Evolutionary conservation across 2,888 invertebrate genomes (phyloP).

Genomic region (Phania funesta): DNA sequence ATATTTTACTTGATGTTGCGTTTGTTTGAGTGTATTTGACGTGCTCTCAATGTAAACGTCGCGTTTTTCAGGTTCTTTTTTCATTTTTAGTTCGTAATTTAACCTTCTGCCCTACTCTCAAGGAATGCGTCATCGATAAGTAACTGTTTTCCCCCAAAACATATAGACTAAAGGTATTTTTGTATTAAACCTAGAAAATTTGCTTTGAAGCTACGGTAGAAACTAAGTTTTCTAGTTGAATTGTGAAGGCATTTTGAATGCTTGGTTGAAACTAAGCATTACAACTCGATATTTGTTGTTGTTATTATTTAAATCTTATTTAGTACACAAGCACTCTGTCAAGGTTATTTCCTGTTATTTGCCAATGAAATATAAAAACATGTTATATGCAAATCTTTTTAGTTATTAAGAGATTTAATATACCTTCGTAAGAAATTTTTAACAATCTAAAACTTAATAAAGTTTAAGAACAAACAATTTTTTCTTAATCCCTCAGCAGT

Average conservation of each 20-base stretch:
- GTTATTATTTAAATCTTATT: slow-evolving; percentile 72
- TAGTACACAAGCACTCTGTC: slow-evolving; percentile 71
- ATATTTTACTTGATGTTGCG: slow-evolving; percentile 52
- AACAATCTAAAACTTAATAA: not conserved
- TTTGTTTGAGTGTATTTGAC: slow-evolving; percentile 16
- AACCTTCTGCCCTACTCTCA: slow-evolving; percentile 77
- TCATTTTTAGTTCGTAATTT: slow-evolving; percentile 69
- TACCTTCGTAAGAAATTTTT: not conserved
- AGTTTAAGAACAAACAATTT: not conserved
- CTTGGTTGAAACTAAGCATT: not conserved
- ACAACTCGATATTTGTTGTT: slow-evolving; percentile 43
- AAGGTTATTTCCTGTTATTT: slow-evolving; percentile 72
- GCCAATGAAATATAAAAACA: slow-evolving; percentile 40
- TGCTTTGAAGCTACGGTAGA: not conserved
- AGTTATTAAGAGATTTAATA: not conserved
- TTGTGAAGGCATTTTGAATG: not conserved
- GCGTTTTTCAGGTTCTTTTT: slow-evolving; percentile 5
- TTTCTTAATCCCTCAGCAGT: not conserved
- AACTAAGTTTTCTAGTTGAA: not conserved
- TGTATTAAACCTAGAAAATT: not conserved
- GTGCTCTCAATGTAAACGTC: slow-evolving; percentile 47
- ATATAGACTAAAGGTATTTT: slow-evolving; percentile 36
- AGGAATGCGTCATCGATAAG: slow-evolving; percentile 77
- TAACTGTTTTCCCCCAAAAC: slow-evolving; percentile 57
- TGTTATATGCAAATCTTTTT: not conserved